These are phyloP conservation scores for Xylocopa sonorina DNA, from an alignment of 1,140 invertebrate species.

Conservation along the genomic window DNA sequence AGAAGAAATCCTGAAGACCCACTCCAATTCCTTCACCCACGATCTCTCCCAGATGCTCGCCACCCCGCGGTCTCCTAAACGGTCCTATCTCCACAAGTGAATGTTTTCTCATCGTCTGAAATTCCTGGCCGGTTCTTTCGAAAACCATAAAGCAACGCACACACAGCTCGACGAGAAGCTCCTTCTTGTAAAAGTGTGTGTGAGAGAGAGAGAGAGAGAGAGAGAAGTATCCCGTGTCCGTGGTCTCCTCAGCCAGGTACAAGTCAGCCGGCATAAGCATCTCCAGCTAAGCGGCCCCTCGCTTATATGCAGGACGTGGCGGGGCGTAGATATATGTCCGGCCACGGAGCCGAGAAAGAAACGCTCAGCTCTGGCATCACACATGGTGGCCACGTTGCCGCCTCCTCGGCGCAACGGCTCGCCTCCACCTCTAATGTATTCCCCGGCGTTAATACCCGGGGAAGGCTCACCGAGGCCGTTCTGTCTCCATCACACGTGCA, in stretches of 20 bases:
- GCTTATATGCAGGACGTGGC: slow-evolving; percentile 43
- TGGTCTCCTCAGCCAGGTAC: slow-evolving; percentile 25
- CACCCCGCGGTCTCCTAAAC: neutral
- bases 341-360: slow-evolving; percentile 68
- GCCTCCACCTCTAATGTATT: slow-evolving; percentile 76
- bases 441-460: slow-evolving; percentile 73
- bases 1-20: neutral
- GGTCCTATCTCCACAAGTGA: neutral
- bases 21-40: neutral
- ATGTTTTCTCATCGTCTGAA: slow-evolving; percentile 14
- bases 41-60: neutral
- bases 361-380: slow-evolving; percentile 68
- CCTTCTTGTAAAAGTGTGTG: too few relatives aligned
- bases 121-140: slow-evolving; percentile 33
- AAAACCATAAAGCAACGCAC: slow-evolving; percentile 41
- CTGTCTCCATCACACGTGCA: slow-evolving; percentile 73
- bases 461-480: slow-evolving; percentile 62
- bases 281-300: slow-evolving; percentile 21
- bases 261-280: slow-evolving; percentile 32
- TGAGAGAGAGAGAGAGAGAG: neutral
- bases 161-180: too few relatives aligned
- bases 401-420: slow-evolving; percentile 66
- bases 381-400: slow-evolving; percentile 81
- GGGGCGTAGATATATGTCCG: slow-evolving; percentile 56
- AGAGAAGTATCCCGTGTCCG: neutral